Evolutionary conservation across 1,140 invertebrate species (phyloP), one percentile per base, ranked within the genome.

Genomic region (Zaprionus africanus): DNA sequence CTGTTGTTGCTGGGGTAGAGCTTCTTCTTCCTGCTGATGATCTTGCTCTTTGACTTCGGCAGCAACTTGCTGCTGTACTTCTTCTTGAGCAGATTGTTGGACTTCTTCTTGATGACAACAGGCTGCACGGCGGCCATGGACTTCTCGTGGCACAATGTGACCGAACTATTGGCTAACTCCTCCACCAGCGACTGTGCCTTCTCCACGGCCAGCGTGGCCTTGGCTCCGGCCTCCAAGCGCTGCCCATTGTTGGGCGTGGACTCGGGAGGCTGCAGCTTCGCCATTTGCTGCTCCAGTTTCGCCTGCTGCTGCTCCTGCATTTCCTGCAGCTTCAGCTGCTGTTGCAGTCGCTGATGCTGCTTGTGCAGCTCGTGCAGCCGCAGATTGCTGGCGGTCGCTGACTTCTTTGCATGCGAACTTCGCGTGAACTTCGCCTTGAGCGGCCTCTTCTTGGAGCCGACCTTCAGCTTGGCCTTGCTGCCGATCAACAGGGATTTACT

Each of bases 111-210:
- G 2, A 15, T 11, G 11, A 5, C 36, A 0, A 22, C 2, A 1
- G 17, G 11, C 46, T 24, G 46, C 19, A 22, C 46, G 12, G 19
- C 1, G 9, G 19, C 3, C 19, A 22, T 4, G 0, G 46, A 51
- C 11, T 24, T 51, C 46, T 51, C 12, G 7, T 51, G 19, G 9
- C 11, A 46, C 6, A 46, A 19, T 22, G 46, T 22, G 12, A 51
- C 19, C 46, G 41, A 17, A 46, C 41, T 46, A 7, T n/a, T 46
- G 0, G n/a, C 41, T n/a, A 46, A 17, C 41, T 46, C 41, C 41
- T 46, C 41, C n/a, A 46, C 41, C n/a, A 46, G n/a, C n/a, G 41
- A 46, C 3, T 46, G 41, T 46, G 41, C 41, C 41, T 46, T 46
- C n/a, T 46, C 41, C 41, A 46, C 41, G 3, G 41, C 41, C n/a